Percentiles rank a stretch among this genome's conserved stretches.
Evolutionary conservation across 2,888 invertebrate species (phyloP).

Genomic region (Icerya purchasi): DNA sequence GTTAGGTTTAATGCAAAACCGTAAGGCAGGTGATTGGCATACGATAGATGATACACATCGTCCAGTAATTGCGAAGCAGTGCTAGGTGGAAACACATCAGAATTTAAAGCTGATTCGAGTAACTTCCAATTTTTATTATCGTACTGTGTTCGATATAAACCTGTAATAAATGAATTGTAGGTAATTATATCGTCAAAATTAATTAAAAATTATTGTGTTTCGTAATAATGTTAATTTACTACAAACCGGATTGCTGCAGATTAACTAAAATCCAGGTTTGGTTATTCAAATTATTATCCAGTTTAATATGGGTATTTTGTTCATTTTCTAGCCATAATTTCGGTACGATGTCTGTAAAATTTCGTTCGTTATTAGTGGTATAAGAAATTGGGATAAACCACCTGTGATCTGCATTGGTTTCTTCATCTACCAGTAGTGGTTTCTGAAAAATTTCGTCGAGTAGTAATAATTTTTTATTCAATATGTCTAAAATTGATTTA

Average conservation of each 20-base stretch:
- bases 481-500: too few relatives aligned
- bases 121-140: conserved; percentile 45
- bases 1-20: conserved; percentile 55
- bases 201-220: not conserved
- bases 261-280: conserved; percentile 31
- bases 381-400: conserved; percentile 49
- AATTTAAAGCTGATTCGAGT: conserved; percentile 40
- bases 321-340: conserved; percentile 45
- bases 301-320: conserved; percentile 24
- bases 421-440: not conserved
- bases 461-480: too few relatives aligned
- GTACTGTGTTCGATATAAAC: conserved; percentile 51
- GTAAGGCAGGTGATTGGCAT: conserved; percentile 46
- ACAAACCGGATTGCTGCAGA: conserved; percentile 5
- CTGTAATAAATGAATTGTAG: conserved; percentile 23
- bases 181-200: not conserved
- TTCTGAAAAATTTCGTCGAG: too few relatives aligned
- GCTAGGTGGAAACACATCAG: conserved; percentile 33
- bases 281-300: conserved; percentile 28
- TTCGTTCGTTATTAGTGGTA: conserved; percentile 36
- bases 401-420: not conserved
- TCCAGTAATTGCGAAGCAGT: conserved; percentile 48
- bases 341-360: conserved; percentile 43
- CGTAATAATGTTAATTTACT: not conserved
- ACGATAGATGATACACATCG: conserved; percentile 59